A percentile compares a stretch with the other conserved stretches of the same genome.
These are phyloP conservation scores for Epizoanthus scotinus DNA, from an alignment of 92 coral and sea anemone genomes.

Conservation along the genomic window DNA sequence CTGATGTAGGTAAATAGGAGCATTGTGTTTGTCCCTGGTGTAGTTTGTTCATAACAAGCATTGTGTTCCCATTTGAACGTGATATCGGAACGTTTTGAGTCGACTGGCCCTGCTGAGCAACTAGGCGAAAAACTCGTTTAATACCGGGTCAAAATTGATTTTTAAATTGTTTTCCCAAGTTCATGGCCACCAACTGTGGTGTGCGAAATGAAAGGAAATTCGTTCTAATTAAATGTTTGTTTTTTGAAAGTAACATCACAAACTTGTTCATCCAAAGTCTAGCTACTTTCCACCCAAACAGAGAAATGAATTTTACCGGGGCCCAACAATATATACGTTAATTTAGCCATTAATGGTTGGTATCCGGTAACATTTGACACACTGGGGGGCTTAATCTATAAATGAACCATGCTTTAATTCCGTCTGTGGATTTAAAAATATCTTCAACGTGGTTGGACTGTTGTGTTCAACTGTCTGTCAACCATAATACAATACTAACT, in stretches of 20 bases:
- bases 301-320: not conserved
- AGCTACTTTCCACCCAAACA: not conserved
- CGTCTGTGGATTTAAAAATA: slow-evolving; percentile 3
- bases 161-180: slow-evolving; percentile 14
- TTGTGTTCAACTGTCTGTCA: no score
- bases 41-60: slow-evolving; percentile 2
- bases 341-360: slow-evolving; percentile 12
- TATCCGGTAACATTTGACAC: not conserved
- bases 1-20: not conserved
- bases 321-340: not conserved
- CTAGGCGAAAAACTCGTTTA: not conserved
- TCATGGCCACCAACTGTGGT: slow-evolving; percentile 15
- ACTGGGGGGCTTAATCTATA: not conserved
- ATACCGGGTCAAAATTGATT: slow-evolving; percentile 7
- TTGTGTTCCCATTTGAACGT: not conserved
- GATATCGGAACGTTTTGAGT: not conserved
- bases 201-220: not conserved
- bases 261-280: not conserved
- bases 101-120: not conserved
- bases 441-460: not conserved
- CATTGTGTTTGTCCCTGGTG: not conserved
- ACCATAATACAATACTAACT: not conserved
- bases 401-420: not conserved
- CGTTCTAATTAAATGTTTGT: not conserved
- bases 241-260: not conserved